Base-by-base conservation (phyloP, 53 echinoderm and acorn worm species). In the Henricia sp. region DNA sequence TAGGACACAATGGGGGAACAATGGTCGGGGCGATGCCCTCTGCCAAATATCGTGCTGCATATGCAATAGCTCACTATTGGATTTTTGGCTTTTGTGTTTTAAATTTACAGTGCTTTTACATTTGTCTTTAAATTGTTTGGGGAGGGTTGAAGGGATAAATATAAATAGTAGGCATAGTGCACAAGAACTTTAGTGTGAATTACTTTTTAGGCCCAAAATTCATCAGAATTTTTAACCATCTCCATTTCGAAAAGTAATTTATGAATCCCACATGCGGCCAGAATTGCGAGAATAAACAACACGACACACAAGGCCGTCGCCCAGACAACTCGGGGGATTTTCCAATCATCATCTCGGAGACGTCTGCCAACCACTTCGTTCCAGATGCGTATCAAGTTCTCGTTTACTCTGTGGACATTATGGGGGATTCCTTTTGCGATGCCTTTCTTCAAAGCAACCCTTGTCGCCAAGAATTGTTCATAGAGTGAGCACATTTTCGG, bases 391-490 rank as follows among this genome's bases (percentile, higher is more conserved):
- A 83, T 68, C 19, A 9, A 34, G 16, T 52, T 13, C 10, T 65
- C 69, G 41, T 83, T 83, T 24, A 83, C 41, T 8, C 25, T 39
- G 19, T 68, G 8, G 3, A 36, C 6, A 21, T 69, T 83, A 24
- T 83, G 83, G 0, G 68, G 32, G 33, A 44, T 35, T 17, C 65
- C 63, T 1, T 41, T 33, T 20, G 60, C 80, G 21, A 80, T 80
- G 64, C 80, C 80, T 5, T 23, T 62, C 20, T 2, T 80, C 4
- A 80, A 33, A 1, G 80, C 63, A 33, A 32, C 16, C 17, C 44
- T 29, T 16, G 30, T 25, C 6, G 63, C 32, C 19, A 33, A 24
- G 13, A 80, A 80, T 12, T 80, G 80, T 39, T 80, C 80, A 12
- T 80, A 80, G 9, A 34, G 50, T 1, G 30, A n/a, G 0, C 13